A percentile compares a stretch with the other conserved stretches of the same genome.
Evolutionary conservation across 37 sponge, comb jelly and placozoan genomes (phyloP).

Genomic region (Chondrilla cf. caribensis): DNA sequence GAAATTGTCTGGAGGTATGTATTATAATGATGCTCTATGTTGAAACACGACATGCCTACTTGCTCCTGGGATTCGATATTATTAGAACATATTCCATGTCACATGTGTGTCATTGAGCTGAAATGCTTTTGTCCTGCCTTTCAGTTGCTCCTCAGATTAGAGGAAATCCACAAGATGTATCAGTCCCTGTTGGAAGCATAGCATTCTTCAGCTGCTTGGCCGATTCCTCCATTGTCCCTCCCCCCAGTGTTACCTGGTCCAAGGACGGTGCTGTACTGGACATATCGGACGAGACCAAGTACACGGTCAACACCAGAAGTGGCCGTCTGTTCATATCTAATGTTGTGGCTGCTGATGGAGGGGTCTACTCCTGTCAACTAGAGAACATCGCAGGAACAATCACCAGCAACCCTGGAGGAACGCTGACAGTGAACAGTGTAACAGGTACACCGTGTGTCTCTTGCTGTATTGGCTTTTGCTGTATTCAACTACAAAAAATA

Average conservation of each 20-base stretch:
- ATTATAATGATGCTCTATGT: too few relatives aligned
- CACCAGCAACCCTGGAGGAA: neutral
- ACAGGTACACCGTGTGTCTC: too few relatives aligned
- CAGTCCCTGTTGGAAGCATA: neutral
- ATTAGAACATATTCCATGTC: too few relatives aligned
- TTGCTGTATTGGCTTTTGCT: too few relatives aligned
- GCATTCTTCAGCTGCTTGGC: slow-evolving; percentile 10
- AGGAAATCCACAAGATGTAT: neutral
- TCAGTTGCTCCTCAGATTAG: neutral
- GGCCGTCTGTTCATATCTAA: slow-evolving; percentile 3
- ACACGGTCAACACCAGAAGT: neutral
- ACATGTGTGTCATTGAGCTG: too few relatives aligned
- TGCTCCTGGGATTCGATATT: too few relatives aligned
- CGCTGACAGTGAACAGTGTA: neutral
- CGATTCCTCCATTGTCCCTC: neutral
- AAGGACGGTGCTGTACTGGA: neutral
- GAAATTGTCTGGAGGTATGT: too few relatives aligned
- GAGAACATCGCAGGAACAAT: neutral
- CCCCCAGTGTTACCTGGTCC: neutral
- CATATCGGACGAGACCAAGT: neutral
- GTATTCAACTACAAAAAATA: too few relatives aligned
- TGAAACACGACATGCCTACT: too few relatives aligned
- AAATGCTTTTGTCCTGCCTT: too few relatives aligned
- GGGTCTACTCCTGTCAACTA: neutral
- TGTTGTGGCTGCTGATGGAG: neutral